Evolutionary conservation across 1,140 invertebrate genomes (phyloP).

Genomic region (Drosophila navojoa): DNA sequence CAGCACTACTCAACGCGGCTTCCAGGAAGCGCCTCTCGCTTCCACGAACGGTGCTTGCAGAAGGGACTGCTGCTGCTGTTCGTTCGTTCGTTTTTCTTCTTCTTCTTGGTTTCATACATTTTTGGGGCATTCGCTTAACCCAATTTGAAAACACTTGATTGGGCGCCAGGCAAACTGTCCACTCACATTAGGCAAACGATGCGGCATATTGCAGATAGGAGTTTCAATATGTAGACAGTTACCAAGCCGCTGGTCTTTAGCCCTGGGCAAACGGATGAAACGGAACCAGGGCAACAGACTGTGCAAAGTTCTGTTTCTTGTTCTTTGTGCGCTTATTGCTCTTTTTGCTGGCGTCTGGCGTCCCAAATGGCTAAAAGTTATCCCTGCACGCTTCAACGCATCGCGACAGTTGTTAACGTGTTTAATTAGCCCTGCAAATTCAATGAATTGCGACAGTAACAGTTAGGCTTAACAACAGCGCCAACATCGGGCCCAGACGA

Average conservation of each 20-base stretch:
- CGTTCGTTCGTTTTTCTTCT: neutral
- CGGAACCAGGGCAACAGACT: conserved; percentile 49
- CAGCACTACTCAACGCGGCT: conserved; percentile 58
- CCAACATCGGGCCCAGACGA: conserved; percentile 49
- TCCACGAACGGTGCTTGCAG: conserved; percentile 58
- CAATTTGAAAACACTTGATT: conserved; percentile 83
- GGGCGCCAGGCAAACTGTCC: conserved; percentile 79
- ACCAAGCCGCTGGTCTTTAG: conserved; percentile 83
- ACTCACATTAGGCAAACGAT: conserved; percentile 56
- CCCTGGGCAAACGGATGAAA: conserved; percentile 38
- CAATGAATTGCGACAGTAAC: conserved; percentile 82
- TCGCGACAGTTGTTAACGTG: conserved; percentile 81
- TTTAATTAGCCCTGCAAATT: conserved; percentile 81
- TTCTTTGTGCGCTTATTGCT: conserved; percentile 14
- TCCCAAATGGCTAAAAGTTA: conserved; percentile 61
- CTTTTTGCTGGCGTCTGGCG: conserved; percentile 48
- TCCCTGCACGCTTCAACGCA: conserved; percentile 73
- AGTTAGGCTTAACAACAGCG: conserved; percentile 73
- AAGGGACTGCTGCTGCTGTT: neutral
- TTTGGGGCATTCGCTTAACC: conserved; percentile 52
- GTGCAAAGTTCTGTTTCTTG: conserved; percentile 43
- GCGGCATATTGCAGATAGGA: conserved; percentile 10
- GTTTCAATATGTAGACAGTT: conserved; percentile 69
- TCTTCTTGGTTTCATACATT: conserved; percentile 8
- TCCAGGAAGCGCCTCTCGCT: conserved; percentile 65